Conservation (phyloP, 2,888 invertebrate species). For the Geotrupes spiniger region DNA sequence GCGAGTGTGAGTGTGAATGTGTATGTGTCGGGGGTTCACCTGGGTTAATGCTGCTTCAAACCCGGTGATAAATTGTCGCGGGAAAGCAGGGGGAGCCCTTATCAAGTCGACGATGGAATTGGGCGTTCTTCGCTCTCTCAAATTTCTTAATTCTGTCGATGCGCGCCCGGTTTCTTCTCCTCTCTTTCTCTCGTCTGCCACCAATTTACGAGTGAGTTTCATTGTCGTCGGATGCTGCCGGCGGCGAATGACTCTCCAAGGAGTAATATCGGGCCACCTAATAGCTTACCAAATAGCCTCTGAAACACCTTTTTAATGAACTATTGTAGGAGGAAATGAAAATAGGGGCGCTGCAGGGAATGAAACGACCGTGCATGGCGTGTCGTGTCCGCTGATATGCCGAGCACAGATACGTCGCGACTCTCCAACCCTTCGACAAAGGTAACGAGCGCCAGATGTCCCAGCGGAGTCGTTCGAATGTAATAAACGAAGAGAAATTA, state of each 20-base stretch:
- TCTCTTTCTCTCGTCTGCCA: conserved; percentile 25
- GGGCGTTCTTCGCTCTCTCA: conserved; percentile 19
- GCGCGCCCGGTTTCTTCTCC: conserved; percentile 11
- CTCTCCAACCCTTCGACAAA: conserved; percentile 33
- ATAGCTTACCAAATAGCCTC: conserved; percentile 68
- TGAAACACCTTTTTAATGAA: conserved; percentile 75
- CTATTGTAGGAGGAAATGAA: conserved; percentile 57
- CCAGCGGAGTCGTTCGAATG: conserved; percentile 16
- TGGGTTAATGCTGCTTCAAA: conserved; percentile 48
- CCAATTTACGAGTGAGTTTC: conserved; percentile 52
- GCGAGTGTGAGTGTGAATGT: conserved; percentile 24
- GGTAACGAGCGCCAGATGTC: conserved; percentile 37
- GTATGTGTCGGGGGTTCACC: conserved; percentile 44
- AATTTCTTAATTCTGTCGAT: conserved; percentile 23
- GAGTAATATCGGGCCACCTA: conserved; percentile 58
- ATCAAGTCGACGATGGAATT: conserved; percentile 46
- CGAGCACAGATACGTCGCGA: conserved; percentile 8
- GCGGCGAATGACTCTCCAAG: conserved; percentile 52
- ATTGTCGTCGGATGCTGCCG: conserved; percentile 51
- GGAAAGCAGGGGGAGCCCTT: conserved; percentile 42
- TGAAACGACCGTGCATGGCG: conserved; percentile 18
- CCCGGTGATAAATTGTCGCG: conserved; percentile 50
- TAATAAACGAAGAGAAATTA: conserved; percentile 13
- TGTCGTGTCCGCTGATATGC: conserved; percentile 12
- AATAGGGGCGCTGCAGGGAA: conserved; percentile 44